Evolutionary conservation across 1,140 invertebrate genomes (phyloP).

Genomic region (Brachionus asplanchnoidis): DNA sequence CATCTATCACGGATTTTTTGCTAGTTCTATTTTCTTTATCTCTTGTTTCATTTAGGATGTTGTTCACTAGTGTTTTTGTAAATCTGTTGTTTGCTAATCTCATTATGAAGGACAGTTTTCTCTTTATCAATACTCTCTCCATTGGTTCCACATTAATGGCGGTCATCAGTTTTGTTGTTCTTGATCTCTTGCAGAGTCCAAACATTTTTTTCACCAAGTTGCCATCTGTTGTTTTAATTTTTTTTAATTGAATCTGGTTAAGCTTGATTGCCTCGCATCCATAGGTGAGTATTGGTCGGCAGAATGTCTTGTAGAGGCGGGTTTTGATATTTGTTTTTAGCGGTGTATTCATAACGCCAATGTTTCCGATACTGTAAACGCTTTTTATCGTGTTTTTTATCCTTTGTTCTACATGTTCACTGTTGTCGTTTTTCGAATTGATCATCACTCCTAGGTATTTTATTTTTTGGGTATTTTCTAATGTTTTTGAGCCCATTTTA

Average conservation of each 20-base stretch:
- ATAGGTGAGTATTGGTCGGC: background rate
- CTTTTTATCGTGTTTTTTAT: no score
- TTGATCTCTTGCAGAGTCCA: background rate
- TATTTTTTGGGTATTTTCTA: no score
- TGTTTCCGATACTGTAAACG: no score
- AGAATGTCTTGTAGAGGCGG: background rate
- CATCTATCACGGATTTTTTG: background rate
- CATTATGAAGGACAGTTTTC: background rate
- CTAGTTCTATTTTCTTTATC: background rate
- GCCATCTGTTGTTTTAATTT: background rate
- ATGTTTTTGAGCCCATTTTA: no score
- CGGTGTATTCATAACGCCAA: no score
- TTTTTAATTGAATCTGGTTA: background rate
- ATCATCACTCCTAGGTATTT: no score
- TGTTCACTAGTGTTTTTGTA: background rate
- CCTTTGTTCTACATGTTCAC: no score
- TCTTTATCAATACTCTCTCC: no score
- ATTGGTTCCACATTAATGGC: background rate
- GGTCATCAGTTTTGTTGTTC: background rate
- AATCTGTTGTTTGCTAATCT: background rate
- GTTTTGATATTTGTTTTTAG: no score
- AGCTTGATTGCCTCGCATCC: background rate
- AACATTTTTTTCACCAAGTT: background rate
- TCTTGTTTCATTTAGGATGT: background rate
- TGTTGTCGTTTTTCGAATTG: no score